Conservation (phyloP, 2,888 invertebrate genomes). For the Microctonus brassicae region DNA sequence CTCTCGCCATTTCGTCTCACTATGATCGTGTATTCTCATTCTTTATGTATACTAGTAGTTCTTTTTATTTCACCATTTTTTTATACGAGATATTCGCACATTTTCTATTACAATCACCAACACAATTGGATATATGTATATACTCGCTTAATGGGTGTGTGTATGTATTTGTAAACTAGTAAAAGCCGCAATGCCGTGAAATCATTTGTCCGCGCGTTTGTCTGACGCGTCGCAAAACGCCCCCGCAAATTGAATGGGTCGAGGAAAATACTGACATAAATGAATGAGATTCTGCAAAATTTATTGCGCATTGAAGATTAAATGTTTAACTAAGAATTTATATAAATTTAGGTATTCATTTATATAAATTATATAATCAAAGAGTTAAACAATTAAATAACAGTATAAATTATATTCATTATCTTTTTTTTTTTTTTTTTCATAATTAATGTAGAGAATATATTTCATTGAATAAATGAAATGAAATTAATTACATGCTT, state of each 20-base stretch:
- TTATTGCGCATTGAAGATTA: constrained; percentile 36
- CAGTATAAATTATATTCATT: neutral
- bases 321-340: neutral
- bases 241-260: constrained; percentile 61
- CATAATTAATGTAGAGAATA: neutral
- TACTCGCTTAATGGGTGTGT: constrained; percentile 26
- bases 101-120: constrained; percentile 5
- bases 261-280: constrained; percentile 57
- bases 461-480: constrained; percentile 3
- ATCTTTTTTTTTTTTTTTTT: neutral
- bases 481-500: neutral
- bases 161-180: constrained; percentile 50
- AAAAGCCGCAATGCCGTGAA: constrained; percentile 54
- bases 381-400: neutral
- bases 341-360: neutral
- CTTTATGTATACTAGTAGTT: neutral
- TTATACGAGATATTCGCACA: neutral
- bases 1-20: neutral
- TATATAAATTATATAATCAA: neutral
- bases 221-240: constrained; percentile 51
- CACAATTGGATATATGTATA: neutral
- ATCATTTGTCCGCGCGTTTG: constrained; percentile 56
- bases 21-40: neutral
- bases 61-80: constrained; percentile 9
- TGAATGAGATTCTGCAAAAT: constrained; percentile 53